Conservation (phyloP, 2,113 vertebrate species). For the Petroica traversi region DNA sequence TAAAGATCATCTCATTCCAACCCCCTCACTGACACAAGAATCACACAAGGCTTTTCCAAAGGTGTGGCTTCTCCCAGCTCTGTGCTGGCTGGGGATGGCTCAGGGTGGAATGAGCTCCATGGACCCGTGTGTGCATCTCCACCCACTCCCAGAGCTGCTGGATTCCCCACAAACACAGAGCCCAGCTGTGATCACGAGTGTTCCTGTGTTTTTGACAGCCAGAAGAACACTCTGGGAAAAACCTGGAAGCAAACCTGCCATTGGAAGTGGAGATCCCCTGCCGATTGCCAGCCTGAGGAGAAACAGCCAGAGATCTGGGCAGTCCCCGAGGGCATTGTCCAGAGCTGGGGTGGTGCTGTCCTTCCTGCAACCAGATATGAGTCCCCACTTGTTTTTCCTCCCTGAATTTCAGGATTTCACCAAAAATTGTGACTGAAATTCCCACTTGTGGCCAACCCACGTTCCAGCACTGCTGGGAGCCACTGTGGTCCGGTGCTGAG, state of each 20-base stretch:
- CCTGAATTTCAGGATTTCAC: not conserved
- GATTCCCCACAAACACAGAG: not conserved
- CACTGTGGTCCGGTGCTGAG: accelerated
- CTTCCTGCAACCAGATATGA: accelerated
- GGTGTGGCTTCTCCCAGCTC: not conserved
- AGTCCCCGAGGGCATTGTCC: not conserved
- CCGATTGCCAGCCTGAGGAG: accelerated
- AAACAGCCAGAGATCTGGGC: not conserved
- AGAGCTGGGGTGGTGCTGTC: not conserved
- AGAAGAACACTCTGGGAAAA: not conserved
- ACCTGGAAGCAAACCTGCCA: accelerated
- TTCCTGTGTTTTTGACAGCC: not conserved
- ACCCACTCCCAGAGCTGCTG: not conserved
- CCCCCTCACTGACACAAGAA: not conserved
- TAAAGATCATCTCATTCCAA: not conserved
- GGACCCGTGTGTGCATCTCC: accelerated
- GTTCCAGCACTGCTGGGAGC: accelerated
- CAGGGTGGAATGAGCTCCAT: not conserved
- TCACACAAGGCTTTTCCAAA: not conserved
- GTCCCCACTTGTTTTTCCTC: not conserved
- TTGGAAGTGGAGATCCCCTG: not conserved
- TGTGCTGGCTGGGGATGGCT: accelerated
- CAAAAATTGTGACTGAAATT: not conserved
- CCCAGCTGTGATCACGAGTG: accelerated
- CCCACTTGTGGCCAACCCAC: accelerated